phyloP scores from a whole-genome alignment of 64 coral and sea anemone genomes.

The Montipora capricornis region DNA sequence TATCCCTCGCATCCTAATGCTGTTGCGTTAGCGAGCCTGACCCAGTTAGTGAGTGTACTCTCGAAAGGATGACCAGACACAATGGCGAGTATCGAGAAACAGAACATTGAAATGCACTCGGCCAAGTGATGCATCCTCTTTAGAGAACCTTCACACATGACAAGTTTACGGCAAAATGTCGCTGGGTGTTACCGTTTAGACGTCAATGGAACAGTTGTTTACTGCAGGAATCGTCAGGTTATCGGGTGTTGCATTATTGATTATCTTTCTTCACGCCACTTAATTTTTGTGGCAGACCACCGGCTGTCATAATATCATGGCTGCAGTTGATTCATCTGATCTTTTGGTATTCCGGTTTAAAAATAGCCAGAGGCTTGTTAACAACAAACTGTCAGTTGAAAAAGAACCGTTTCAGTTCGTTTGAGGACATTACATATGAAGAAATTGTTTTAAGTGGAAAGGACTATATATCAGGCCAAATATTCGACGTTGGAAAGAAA shows the following conservation, averaged over 20 bases:
- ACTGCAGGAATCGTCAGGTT: not conserved
- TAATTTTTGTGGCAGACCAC: not conserved
- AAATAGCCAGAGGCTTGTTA: no score
- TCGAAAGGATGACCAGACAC: slow-evolving; percentile 22
- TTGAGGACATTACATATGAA: no score
- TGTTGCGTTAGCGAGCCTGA: slow-evolving; percentile 65
- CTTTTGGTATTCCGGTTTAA: no score
- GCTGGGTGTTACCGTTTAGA: not conserved
- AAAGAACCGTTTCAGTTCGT: no score
- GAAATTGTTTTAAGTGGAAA: no score
- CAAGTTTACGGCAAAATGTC: not conserved
- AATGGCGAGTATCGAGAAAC: not conserved
- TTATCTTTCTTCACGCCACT: slow-evolving; percentile 29
- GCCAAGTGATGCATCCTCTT: not conserved
- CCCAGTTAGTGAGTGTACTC: slow-evolving; percentile 78
- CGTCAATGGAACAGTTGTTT: slow-evolving; percentile 2
- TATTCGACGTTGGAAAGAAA: no score
- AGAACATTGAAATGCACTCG: not conserved
- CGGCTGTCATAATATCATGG: not conserved
- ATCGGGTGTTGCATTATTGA: slow-evolving; percentile 7
- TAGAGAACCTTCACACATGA: not conserved
- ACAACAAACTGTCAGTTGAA: no score
- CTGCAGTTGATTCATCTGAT: not conserved
- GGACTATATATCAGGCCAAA: no score
- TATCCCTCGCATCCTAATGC: slow-evolving; percentile 80